phyloP scores from a whole-genome alignment of 1,140 invertebrate species.

The Hermetia illucens region DNA sequence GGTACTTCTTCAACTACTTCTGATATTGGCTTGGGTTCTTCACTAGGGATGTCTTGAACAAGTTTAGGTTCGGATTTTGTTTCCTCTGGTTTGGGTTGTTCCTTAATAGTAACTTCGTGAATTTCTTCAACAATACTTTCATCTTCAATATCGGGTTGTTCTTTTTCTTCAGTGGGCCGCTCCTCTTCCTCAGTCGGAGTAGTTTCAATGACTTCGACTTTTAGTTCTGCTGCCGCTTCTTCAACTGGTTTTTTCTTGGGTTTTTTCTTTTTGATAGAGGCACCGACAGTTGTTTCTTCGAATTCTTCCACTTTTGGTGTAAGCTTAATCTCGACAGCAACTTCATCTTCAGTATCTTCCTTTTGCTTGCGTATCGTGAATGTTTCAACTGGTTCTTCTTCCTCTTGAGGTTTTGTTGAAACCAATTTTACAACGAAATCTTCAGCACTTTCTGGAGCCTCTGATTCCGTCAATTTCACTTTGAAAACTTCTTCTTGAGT shows the following conservation, averaged over 20 bases:
- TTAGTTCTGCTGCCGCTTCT: constrained; percentile 14
- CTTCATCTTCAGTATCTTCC: constrained; percentile 12
- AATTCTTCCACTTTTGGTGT: constrained; percentile 9
- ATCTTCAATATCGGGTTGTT: background rate
- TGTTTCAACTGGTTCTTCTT: background rate
- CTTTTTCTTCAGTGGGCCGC: constrained; percentile 11
- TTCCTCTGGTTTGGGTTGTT: constrained; percentile 5
- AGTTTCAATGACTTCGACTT: background rate
- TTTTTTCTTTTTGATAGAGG: constrained; percentile 27
- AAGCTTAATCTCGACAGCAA: constrained; percentile 6
- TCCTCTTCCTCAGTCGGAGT: constrained; percentile 10
- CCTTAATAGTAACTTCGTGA: constrained; percentile 8
- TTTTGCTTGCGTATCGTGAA: constrained; percentile 11
- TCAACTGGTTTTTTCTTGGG: constrained; percentile 19
- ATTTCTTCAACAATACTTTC: background rate
- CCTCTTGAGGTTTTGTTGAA: constrained; percentile 13
- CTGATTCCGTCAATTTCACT: too few species aligned
- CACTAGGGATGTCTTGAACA: constrained; percentile 2
- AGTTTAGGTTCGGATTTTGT: too few species aligned
- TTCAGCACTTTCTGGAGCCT: constrained; percentile 13
- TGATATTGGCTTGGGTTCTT: background rate
- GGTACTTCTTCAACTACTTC: constrained; percentile 6
- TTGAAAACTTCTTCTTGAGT: background rate
- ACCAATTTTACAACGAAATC: constrained; percentile 18
- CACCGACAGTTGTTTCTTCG: constrained; percentile 16